Evolutionary conservation across 2,888 invertebrate genomes (phyloP).

Genomic region (Lamellibrachia satsuma): DNA sequence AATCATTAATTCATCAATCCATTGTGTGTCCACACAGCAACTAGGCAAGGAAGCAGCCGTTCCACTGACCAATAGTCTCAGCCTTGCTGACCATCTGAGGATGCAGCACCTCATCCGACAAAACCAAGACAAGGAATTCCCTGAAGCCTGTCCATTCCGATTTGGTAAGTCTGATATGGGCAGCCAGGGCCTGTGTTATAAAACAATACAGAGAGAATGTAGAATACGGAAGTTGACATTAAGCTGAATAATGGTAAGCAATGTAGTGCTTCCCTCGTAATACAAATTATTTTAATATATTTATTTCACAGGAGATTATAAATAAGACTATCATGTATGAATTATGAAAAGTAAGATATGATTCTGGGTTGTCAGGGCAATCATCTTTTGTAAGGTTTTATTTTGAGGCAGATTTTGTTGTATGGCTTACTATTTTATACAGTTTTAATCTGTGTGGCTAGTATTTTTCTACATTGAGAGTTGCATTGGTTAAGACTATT

Average conservation of each 20-base stretch:
- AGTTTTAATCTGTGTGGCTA: background rate
- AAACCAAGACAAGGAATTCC: constrained; percentile 42
- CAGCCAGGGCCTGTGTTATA: background rate
- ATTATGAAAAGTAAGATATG: too few relatives aligned
- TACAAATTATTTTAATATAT: background rate
- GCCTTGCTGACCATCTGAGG: constrained; percentile 58
- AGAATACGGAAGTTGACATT: background rate
- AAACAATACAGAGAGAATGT: background rate
- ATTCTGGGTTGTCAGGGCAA: too few relatives aligned
- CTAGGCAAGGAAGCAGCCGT: constrained; percentile 50
- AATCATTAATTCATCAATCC: background rate
- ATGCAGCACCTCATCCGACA: constrained; percentile 51
- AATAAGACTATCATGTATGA: too few relatives aligned
- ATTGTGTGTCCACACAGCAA: constrained; percentile 45
- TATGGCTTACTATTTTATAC: background rate
- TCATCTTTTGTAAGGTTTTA: too few relatives aligned
- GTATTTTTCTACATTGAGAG: too few relatives aligned
- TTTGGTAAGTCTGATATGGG: constrained; percentile 48
- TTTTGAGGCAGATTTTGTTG: too few relatives aligned
- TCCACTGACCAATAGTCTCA: constrained; percentile 60
- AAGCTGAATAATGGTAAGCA: background rate
- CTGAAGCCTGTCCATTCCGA: constrained; percentile 58
- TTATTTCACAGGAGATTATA: too few relatives aligned
- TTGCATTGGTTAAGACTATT: background rate
- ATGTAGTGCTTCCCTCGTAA: background rate